Evolutionary conservation across 1,140 invertebrate species (phyloP), one percentile per base, ranked within the genome.

Genomic region (Armadillidium nasatum): DNA sequence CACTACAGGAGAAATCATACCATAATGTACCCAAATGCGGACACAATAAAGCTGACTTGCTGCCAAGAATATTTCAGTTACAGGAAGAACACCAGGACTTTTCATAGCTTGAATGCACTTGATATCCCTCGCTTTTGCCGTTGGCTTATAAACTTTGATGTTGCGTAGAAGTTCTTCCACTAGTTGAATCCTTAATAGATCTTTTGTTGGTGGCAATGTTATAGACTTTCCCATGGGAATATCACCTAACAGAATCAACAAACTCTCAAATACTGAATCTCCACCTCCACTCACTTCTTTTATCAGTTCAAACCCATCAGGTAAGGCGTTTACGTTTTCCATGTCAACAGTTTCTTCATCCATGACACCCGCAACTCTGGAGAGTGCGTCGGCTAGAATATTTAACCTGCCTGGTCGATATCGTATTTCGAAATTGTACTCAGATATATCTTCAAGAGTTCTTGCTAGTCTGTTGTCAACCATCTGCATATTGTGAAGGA

Each of bases 401-500:
- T 71, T 71, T 13, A 33, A 33, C 10, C 10, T 43, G 10, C 10
- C 69, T 33, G 69, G 69, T 22, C 22, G 13, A 71, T 71, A 71
- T 21, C 44, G 2, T 15, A 71, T 71, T 13, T 33, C 21, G 7
- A 71, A 71, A 10, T 3, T 15, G 21, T 33, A 71, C 22, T 71
- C 10, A 10, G 22, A 33, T 43, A 72, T 45, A 23, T 72, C 71
- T 23, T 72, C 71, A 72, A 72, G 33, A 43, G 71, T n/a, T n/a
- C n/a, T 72, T 2, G 33, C 7, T 21, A 72, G 6, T 4, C 33
- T 43, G 50, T n/a, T 11, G 50, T 43, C 4, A 21, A 72, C 33
- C 4, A 72, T 21, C 19, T 21, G 69, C 69, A 71, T 71, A 43
- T 71, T 71, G 69, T 71, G 69, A 22, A 71, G 69, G 7, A 23